Evolutionary conservation across 2,888 invertebrate genomes (phyloP).

Genomic region (Xestoiulus laeticollis): DNA sequence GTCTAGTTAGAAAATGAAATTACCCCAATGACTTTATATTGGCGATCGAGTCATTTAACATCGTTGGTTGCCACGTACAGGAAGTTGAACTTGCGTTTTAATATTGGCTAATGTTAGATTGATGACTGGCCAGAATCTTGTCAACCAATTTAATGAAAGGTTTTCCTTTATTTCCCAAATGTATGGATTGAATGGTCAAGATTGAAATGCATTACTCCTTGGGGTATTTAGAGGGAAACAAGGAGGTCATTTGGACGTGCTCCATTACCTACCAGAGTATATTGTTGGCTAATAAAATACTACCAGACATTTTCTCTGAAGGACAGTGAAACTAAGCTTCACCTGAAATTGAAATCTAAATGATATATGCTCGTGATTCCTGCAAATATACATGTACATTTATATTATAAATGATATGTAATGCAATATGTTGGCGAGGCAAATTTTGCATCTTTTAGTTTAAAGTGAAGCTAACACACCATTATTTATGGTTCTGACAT

Average conservation of each 20-base stretch:
- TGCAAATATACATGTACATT: too few relatives aligned
- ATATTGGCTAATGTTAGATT: conserved; percentile 36
- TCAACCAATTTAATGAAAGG: conserved; percentile 30
- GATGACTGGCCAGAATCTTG: conserved; percentile 38
- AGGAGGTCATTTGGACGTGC: conserved; percentile 9
- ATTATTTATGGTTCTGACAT: too few relatives aligned
- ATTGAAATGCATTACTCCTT: conserved; percentile 19
- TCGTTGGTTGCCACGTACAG: not conserved
- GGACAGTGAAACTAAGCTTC: not conserved
- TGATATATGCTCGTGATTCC: not conserved
- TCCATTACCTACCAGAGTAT: conserved; percentile 1
- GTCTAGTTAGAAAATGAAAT: not conserved
- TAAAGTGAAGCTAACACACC: too few relatives aligned
- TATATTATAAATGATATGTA: not conserved
- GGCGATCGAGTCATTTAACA: not conserved
- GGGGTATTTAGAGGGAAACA: conserved; percentile 14
- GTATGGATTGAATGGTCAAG: conserved; percentile 12
- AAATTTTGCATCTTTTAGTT: not conserved
- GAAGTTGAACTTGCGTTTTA: not conserved
- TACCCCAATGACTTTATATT: not conserved
- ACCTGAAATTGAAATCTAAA: not conserved
- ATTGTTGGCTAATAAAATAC: conserved; percentile 35
- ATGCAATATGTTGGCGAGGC: not conserved
- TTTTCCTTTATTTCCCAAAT: conserved; percentile 41
- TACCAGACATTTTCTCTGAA: not conserved